A percentile compares a stretch with the other conserved stretches of the same genome.
phyloP scores from a whole-genome alignment of 2,888 invertebrate species.

The Lasioglossum morio region DNA sequence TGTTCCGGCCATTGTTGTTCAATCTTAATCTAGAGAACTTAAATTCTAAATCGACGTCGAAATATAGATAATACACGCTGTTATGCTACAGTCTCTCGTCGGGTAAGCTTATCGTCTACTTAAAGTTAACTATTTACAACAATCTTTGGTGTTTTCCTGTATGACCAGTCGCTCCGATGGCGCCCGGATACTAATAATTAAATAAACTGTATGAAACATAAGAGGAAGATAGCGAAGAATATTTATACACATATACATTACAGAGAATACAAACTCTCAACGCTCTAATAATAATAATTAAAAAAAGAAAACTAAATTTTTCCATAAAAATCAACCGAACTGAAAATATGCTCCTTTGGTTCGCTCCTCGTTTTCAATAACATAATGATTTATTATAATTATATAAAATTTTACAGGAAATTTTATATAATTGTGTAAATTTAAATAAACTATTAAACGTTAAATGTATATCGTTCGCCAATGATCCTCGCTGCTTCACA shows the following conservation, averaged over 20 bases:
- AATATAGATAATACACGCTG: constrained; percentile 23
- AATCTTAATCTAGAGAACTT: background rate
- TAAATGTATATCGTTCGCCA: background rate
- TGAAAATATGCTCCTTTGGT: background rate
- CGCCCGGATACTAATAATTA: constrained; percentile 22
- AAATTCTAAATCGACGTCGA: background rate
- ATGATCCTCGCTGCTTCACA: background rate
- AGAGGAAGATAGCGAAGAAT: background rate
- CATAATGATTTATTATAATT: too few relatives aligned
- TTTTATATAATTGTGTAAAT: too few relatives aligned
- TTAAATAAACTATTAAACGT: too few relatives aligned
- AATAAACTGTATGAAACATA: background rate
- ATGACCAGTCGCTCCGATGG: constrained; percentile 49
- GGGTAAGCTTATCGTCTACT: background rate
- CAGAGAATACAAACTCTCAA: background rate
- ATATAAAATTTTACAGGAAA: too few relatives aligned
- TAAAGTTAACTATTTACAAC: constrained; percentile 45
- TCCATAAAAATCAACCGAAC: background rate
- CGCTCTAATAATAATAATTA: background rate
- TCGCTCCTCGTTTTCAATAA: background rate
- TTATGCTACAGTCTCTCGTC: constrained; percentile 34
- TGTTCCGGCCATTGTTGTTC: constrained; percentile 68
- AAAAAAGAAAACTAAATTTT: background rate
- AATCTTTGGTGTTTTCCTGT: constrained; percentile 67
- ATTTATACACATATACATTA: background rate